Evolutionary conservation across 2,113 vertebrate species (phyloP), one percentile per base, ranked within the genome.

Genomic region (Catharus bicknelli): DNA sequence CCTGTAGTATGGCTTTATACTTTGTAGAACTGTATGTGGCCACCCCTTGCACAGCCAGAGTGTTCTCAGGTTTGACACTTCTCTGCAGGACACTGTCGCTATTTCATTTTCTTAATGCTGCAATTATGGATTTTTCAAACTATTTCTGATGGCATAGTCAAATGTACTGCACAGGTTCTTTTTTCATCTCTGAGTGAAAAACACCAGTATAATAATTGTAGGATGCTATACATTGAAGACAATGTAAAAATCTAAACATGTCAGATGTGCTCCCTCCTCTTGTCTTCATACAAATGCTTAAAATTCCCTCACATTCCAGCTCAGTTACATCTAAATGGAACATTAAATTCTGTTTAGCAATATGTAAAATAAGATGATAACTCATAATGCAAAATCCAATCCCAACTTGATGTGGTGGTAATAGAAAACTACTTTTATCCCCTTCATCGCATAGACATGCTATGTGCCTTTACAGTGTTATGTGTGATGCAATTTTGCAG

Each of bases 81-180:
- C 86, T 84, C 83, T 70, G 70, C 86, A 88, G 77, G 88, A 87
- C 38, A 57, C 61, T 53, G 17, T 40, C 80, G 58, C 48, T 78
- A 25, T 82, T 94, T 85, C 51, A 61, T 77, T 81, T 92, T 70
- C 69, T 77, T 66, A 94, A 73, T 70, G 69, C 43, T 14, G 7
- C 61, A 94, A 78, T 85, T 89, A 87, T 68, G 17, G 51, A 66
- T 70, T 91, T 93, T 90, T 93, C 86, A 89, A 40, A 80, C 48
- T 36, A 11, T 48, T 74, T 55, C 57, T 57, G 50, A 75, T 54
- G 34, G 76, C 48, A 63, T 3, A 82, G 43, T 70, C 34, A 88
- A 78, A 83, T 38, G 13, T 25, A 69, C 36, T 40, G 38, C 53
- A 70, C 5, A 45, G 26, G 21, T 8, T 57, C 36, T 78, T 93